phyloP scores from a whole-genome alignment of 2,888 invertebrate genomes.

The Drosophila pseudotakahashii region DNA sequence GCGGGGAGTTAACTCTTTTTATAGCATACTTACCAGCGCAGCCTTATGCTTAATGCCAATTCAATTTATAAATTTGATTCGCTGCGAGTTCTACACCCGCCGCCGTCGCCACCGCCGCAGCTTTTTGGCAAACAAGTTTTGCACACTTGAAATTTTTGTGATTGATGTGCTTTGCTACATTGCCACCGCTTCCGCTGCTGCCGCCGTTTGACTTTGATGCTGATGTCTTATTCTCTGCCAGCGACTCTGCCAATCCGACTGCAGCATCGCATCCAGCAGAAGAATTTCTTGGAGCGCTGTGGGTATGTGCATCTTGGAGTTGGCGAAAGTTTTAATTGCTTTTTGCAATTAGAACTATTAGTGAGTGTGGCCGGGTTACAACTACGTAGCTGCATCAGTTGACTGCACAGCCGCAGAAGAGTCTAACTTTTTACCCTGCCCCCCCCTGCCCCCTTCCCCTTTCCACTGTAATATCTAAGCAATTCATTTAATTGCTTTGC shows the following conservation, averaged over 20 bases:
- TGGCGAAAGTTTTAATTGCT: conserved; percentile 78
- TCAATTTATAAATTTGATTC: conserved; percentile 68
- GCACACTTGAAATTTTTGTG: conserved; percentile 78
- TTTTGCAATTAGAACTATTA: conserved; percentile 80
- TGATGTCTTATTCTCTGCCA: conserved; percentile 63
- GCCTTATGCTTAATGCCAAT: conserved; percentile 76
- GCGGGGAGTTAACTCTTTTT: conserved; percentile 54
- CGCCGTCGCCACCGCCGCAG: conserved; percentile 49
- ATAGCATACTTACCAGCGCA: conserved; percentile 64
- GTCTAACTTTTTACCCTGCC: conserved; percentile 36
- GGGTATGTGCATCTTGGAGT: conserved; percentile 68
- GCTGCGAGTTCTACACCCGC: not conserved
- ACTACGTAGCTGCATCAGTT: conserved; percentile 70
- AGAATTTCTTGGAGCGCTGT: conserved; percentile 22
- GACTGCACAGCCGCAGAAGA: conserved; percentile 72
- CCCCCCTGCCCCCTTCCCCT: not conserved
- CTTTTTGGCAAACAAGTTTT: conserved; percentile 74
- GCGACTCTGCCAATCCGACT: conserved; percentile 32
- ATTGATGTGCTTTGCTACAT: conserved; percentile 73
- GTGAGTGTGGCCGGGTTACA: conserved; percentile 72
- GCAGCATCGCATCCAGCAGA: conserved; percentile 13
- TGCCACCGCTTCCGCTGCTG: conserved; percentile 34
- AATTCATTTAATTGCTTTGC: conserved; percentile 77
- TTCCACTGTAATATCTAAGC: conserved; percentile 51
- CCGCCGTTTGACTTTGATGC: conserved; percentile 74